Base-by-base conservation (phyloP, 2,888 invertebrate genomes). In the Ptilodon capucinus region DNA sequence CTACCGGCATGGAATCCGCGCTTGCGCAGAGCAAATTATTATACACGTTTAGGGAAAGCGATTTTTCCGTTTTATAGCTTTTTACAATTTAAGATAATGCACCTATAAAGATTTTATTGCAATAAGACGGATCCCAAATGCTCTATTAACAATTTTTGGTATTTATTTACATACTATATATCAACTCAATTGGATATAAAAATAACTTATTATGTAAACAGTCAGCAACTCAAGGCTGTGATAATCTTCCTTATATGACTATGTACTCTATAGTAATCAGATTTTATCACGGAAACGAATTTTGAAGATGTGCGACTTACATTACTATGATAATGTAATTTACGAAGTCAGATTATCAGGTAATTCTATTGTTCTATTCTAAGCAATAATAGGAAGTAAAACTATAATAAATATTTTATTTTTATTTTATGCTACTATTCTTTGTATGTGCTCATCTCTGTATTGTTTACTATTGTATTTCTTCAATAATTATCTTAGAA, bases 281-380 rank as follows among this genome's bases (percentile, higher is more conserved):
- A 9, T 32, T 32, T 32, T 14, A 34, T 14, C 17, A 38, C 38
- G 19, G 38, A 38, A 38, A 13, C 1, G 13, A 19, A 38, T 39
- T 5, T 36, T 6, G 16, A 39, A 44, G 40, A 51, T 46, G 19
- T 48, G 41, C 39, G 48, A 38, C 48, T 53, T 44, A 46, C 25
- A 40, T 30, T 18, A 45, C 28, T 34, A 44, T 48, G 28, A 42
- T 21, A 46, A 44, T 54, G 32, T 39, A 35, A 50, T 52, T 52
- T 38, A 5, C 44, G 30, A 44, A 54, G 47, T 23, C 2, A 49
- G 58, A 54, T 54, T 48, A 36, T 21, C 2, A 8, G 35, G 43
- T 58, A 7, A 54, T 63, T 59, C 47, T 41, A 48, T 60, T 63
- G 60, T 63, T 57, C 13, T 19, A 13, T 9, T 51, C 21, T 14